Base-by-base conservation (phyloP, 2,113 vertebrate genomes). In the Megalops atlanticus region DNA sequence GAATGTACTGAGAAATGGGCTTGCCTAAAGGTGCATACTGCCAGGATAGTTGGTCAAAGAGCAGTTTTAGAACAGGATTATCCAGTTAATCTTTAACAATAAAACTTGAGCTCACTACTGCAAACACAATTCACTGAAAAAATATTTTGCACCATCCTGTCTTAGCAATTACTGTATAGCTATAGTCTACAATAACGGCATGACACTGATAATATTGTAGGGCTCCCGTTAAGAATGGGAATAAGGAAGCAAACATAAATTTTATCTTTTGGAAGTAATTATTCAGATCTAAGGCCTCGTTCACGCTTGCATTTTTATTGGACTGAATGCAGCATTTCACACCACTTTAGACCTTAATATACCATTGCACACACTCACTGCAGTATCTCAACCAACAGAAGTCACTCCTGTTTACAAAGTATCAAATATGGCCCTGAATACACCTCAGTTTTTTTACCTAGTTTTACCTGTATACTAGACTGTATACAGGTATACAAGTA, bases 61-160 rank as follows among this genome's bases (percentile, higher is more conserved):
- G 43, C 40, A 49, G 31, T 43, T 74, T 54, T 54, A 74, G 58
- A 64, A 64, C 58, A 64, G 58, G 58, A 64, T 64, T 64, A 64
- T 64, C 58, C 58, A n/a, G 58, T 64, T 64, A 64, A 64, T 64
- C 58, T 64, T 64, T 64, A 64, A 64, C 58, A 64, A 64, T 64
- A 64, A 64, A 64, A 64, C 11, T 64, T 64, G 58, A 64, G 58
- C 58, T 64, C 58, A 64, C 4, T 64, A 31, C 58, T 64, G n/a
- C n/a, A 64, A 31, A 64, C 5, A 10, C 31, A 64, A 64, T 64
- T 64, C 58, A 10, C 58, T 31, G 6, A 31, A 64, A 31, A 64
- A 27, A 8, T 31, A 64, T 31, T 31, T 64, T 10, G 12, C n/a
- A 64, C 58, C 58, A 64, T 27, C 52, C 11, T 64, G 58, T 27